Percentiles rank a stretch among this genome's conserved stretches.
Conservation (phyloP, 2,113 vertebrate genomes). For the Narcine bancroftii region DNA sequence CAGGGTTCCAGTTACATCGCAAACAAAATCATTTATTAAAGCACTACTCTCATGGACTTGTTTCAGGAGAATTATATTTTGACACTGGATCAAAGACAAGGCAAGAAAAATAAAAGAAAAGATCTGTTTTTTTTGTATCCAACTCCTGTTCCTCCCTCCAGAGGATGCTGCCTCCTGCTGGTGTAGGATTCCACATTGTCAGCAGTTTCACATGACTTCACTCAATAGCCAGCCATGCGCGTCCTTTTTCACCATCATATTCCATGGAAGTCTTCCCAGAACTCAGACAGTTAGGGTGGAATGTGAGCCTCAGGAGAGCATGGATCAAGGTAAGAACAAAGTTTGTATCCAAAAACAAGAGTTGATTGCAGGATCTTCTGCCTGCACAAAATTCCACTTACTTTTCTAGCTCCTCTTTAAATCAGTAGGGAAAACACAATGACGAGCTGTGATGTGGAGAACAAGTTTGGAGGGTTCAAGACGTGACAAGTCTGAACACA, state of each 20-base stretch:
- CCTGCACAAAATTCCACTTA: background rate
- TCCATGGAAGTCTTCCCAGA: background rate
- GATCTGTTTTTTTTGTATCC: background rate
- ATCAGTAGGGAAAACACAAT: background rate
- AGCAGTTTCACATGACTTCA: background rate
- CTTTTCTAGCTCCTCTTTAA: background rate
- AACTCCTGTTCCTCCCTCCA: background rate
- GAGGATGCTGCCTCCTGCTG: background rate
- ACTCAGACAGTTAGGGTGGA: background rate
- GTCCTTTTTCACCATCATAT: background rate
- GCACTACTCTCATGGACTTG: background rate
- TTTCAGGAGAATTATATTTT: background rate
- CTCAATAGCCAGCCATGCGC: background rate
- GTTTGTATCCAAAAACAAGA: background rate
- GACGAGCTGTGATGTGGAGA: no score
- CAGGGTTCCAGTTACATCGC: background rate
- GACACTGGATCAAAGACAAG: background rate
- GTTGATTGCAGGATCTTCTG: background rate
- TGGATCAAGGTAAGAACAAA: background rate
- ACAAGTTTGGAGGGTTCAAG: no score
- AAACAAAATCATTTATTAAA: slow-evolving; percentile 24
- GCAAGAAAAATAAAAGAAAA: background rate
- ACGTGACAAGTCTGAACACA: no score
- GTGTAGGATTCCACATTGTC: background rate
- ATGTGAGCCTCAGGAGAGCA: background rate